Conservation (phyloP, 92 coral and sea anemone genomes). For the Phymanthus crucifer region DNA sequence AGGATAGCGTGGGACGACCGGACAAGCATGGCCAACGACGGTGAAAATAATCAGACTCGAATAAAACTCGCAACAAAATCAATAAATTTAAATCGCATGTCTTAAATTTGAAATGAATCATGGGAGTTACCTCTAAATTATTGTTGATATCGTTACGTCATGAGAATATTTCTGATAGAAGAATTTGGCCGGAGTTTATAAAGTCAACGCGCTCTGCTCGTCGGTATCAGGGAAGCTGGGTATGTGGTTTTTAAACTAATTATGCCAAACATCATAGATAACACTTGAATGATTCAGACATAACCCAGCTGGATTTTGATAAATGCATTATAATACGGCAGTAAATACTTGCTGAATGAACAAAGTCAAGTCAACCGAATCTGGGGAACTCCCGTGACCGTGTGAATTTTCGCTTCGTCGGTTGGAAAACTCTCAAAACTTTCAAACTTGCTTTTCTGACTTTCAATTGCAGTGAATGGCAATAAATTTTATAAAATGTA, state of each 20-base stretch:
- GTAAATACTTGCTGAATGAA: neutral
- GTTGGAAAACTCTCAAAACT: neutral
- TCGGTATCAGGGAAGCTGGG: neutral
- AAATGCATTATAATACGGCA: neutral
- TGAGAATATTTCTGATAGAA: neutral
- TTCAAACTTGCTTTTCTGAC: neutral
- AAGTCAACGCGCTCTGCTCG: neutral
- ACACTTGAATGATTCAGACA: neutral
- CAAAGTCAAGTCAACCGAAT: neutral
- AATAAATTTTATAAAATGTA: neutral
- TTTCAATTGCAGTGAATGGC: neutral
- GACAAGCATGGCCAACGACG: neutral
- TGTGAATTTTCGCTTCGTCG: neutral
- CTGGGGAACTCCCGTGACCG: slow-evolving; percentile 6
- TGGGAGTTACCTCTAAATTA: neutral
- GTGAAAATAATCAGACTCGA: neutral
- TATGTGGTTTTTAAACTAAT: slow-evolving; percentile 6
- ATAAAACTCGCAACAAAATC: neutral
- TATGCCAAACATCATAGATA: neutral
- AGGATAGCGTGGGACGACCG: neutral
- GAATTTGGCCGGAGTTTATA: neutral
- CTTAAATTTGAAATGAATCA: neutral
- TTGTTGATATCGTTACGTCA: neutral
- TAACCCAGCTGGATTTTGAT: neutral
- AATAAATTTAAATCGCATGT: neutral